Base-by-base conservation (phyloP, 2,113 vertebrate genomes). In the Oenanthe melanoleuca region DNA sequence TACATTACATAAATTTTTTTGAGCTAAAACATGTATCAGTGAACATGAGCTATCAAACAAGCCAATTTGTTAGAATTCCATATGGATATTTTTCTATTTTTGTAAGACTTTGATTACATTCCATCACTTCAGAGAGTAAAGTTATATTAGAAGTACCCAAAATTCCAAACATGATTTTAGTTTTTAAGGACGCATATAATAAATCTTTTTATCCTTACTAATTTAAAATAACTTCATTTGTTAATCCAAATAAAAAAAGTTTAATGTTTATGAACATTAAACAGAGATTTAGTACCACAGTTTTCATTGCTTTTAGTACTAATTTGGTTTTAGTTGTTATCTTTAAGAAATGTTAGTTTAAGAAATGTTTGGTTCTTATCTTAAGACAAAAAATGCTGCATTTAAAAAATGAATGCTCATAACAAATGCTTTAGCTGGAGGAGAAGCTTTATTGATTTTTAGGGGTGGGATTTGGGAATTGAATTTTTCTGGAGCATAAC, bases 401-500 rank as follows among this genome's bases (percentile, higher is more conserved):
- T 56, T 91, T 47, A 44, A 70, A 95, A 67, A 77, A n/a, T 29
- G 49, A 77, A 69, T 14, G 12, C 50, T 85, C 17, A 7, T 60
- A 89, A 64, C 42, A 88, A 87, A 80, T 49, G 29, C 24, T 88
- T 93, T 57, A 91, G 63, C 59, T 89, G 65, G 45, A 94, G 49
- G 56, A 95, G 38, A 78, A 86, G 13, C 17, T 86, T 63, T 81
- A 91, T 79, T 79, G 93, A 90, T 72, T 93, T 94, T 91, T 80
- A 79, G 69, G 77, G 73, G 29, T 86, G 69, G 53, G 45, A 75
- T 84, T 84, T 89, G 64, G 40, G 77, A 96, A 95, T 40, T 73
- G 42, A 65, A 82, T 88, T 94, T 94, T 96, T 94, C 84, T 88
- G 77, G 38, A 92, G 45, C 64, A 56, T 88, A 89, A 83, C 77